Evolutionary conservation across 2,797 vertebrate genomes (phyloP).

Genomic region (Dromococcyx pavoninus): DNA sequence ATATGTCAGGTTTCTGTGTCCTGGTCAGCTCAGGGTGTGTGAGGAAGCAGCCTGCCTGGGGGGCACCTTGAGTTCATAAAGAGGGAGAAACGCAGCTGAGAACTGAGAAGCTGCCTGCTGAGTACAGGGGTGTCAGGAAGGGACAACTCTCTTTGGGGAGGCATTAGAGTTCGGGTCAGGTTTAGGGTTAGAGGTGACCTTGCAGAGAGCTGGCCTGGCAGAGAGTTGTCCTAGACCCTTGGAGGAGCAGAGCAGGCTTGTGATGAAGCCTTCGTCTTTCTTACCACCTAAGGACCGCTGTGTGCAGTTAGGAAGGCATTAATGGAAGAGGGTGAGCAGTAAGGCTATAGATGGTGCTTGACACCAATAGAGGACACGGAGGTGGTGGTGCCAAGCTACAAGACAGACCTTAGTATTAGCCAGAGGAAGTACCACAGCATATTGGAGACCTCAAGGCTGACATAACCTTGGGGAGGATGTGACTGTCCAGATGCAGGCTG

Average conservation of each 20-base stretch:
- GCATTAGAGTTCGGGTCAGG: no score
- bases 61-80: fast-evolving
- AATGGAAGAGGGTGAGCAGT: not conserved
- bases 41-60: not conserved
- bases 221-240: no score
- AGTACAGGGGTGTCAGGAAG: no score
- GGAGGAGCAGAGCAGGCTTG: not conserved
- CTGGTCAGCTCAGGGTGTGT: fast-evolving
- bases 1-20: not conserved
- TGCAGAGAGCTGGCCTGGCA: no score
- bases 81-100: not conserved
- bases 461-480: no score
- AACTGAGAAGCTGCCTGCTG: not conserved
- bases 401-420: not conserved
- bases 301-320: not conserved
- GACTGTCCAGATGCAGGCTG: not conserved
- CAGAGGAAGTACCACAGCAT: not conserved
- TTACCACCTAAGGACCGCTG: not conserved
- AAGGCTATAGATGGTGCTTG: not conserved
- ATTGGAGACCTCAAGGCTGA: not conserved
- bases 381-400: not conserved
- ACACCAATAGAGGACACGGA: not conserved
- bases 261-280: not conserved
- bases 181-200: no score
- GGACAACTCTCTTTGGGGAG: no score